Conservation (phyloP, 92 coral and sea anemone species). For the Porites cylindrica region DNA sequence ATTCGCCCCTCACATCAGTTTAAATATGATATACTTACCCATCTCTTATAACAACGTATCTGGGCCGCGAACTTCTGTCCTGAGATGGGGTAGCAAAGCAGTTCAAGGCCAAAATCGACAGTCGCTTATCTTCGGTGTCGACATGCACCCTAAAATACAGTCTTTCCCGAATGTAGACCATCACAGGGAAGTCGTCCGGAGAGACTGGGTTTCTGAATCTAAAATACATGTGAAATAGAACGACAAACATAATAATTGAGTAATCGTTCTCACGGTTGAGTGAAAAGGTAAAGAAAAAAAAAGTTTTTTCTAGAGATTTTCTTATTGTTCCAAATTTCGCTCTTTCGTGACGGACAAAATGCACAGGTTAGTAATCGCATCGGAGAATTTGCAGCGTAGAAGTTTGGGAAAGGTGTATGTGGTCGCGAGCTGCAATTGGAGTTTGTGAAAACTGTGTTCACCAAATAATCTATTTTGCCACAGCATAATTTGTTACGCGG, state of each 20-base stretch:
- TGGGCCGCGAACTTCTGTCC: slow-evolving; percentile 31
- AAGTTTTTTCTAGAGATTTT: too few relatives aligned
- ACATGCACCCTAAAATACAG: background rate
- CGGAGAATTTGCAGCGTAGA: too few relatives aligned
- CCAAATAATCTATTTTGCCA: too few relatives aligned
- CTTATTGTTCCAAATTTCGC: too few relatives aligned
- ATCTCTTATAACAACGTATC: slow-evolving; percentile 28
- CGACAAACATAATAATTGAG: background rate
- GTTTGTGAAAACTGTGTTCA: too few relatives aligned
- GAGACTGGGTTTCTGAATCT: slow-evolving; percentile 2
- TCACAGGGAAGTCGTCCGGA: slow-evolving; percentile 2
- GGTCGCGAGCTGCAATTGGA: too few relatives aligned
- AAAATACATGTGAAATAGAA: background rate
- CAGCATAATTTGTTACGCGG: too few relatives aligned
- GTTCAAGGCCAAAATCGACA: slow-evolving; percentile 29
- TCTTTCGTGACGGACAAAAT: too few relatives aligned
- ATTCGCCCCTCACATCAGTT: too few relatives aligned
- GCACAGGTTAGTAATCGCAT: too few relatives aligned
- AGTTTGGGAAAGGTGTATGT: too few relatives aligned
- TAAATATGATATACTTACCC: slow-evolving; percentile 12
- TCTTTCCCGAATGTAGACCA: background rate
- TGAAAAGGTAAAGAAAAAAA: too few relatives aligned
- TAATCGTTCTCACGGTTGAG: background rate
- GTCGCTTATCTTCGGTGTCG: slow-evolving; percentile 24
- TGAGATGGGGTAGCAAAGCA: slow-evolving; percentile 46